Percentiles rank a stretch among this genome's conserved stretches.
Evolutionary conservation across 2,113 vertebrate species (phyloP).

Genomic region (Sinosuthora webbiana): DNA sequence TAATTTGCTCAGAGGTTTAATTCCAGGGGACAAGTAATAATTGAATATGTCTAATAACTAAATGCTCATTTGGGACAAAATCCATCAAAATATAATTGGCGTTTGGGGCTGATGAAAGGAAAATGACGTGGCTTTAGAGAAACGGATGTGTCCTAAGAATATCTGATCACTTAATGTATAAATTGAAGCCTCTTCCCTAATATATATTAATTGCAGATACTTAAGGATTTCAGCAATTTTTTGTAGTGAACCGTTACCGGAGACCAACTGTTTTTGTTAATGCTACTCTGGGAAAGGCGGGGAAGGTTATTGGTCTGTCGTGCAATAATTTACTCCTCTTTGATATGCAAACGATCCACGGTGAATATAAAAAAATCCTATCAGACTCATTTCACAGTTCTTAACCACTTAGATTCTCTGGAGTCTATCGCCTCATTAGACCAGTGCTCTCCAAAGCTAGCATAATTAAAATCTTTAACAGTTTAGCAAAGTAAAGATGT

Average conservation of each 20-base stretch:
- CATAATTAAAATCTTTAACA: conserved; percentile 99
- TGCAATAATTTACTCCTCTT: conserved; percentile 99
- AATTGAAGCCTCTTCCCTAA: conserved; percentile 67
- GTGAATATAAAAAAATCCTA: conserved; percentile 99
- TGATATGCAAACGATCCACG: conserved; percentile 99
- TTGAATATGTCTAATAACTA: conserved; percentile 82
- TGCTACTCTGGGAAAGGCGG: conserved; percentile 79
- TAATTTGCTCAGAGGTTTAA: conserved; percentile 77
- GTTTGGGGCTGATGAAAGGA: conserved; percentile 73
- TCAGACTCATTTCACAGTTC: conserved; percentile 99
- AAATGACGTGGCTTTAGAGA: conserved; percentile 43
- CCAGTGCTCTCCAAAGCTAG: conserved; percentile 98
- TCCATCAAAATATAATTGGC: conserved; percentile 82
- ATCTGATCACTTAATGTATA: conserved; percentile 75
- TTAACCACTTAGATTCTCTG: conserved; percentile 95
- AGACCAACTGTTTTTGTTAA: conserved; percentile 84
- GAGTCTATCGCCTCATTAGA: conserved; percentile 99
- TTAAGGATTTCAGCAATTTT: conserved; percentile 71
- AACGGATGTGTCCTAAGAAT: conserved; percentile 62
- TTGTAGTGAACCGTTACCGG: conserved; percentile 61
- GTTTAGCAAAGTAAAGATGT: conserved; percentile 99
- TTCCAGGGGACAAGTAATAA: conserved; percentile 80
- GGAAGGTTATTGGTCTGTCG: conserved; percentile 99
- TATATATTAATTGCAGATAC: conserved; percentile 80
- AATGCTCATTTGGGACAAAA: conserved; percentile 81